Evolutionary conservation across 2,888 invertebrate species (phyloP), one percentile per base, ranked within the genome.

Genomic region (Tachina fera): DNA sequence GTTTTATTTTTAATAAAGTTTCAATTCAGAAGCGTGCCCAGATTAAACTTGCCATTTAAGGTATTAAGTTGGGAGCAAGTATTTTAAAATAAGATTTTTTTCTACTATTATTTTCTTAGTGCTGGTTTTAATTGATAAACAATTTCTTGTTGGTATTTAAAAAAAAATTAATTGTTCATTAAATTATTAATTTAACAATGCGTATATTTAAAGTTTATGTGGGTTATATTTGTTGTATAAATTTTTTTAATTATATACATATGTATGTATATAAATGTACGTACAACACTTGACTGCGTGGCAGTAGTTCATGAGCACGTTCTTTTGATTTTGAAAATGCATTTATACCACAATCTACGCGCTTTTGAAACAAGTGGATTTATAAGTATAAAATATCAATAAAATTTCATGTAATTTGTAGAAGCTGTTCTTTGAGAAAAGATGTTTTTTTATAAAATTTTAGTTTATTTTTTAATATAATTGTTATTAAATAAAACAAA

Each of bases 11-110:
- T 11, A 47, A 49, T 74, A 58, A 51, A 67, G 10, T 63, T 63
- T 61, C 5, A 68, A 53, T 68, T 58, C 3, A 61, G 19, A 75
- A 75, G 68, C 74, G 81, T 75, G 74, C 67, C 60, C 68, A 14
- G 53, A 53, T 75, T 70, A 81, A 53, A 4, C 45, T 5, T 61
- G 41, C 75, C 81, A 61, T 75, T 75, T 81, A 75, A 60, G 81
- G 81, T 22, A 56, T 41, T n/a, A 58, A 14, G 14, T 74, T 60
- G 16, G 13, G n/a, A 80, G 11, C 58, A 60, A 68, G 67, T 74
- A 60, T 74, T 67, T 58, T 19, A 9, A 53, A 16, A 43, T 13
- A 67, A 5, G 8, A 43, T 31, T 56, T 76, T 47, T 16, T 8
- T 61, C 10, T 67, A 3, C 10, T 67, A 3, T 6, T 43, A 53